Evolutionary conservation across 2,113 vertebrate genomes (phyloP).

Genomic region (Trachemys scripta): DNA sequence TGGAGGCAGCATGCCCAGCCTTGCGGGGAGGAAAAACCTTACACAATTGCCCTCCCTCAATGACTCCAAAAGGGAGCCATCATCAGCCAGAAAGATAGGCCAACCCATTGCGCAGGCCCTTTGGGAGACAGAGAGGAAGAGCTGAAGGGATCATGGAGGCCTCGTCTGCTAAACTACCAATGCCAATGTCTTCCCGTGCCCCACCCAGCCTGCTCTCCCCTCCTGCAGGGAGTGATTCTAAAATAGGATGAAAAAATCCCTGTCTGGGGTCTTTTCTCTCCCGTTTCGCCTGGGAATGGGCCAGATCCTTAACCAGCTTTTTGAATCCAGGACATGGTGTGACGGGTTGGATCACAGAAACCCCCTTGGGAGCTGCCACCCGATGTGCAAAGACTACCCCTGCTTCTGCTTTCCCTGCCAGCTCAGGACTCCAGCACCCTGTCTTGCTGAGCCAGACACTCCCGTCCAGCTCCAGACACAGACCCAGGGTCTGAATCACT

Average conservation of each 20-base stretch:
- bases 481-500: no score
- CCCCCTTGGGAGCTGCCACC: no score
- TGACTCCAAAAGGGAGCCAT: not conserved
- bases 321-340: not conserved
- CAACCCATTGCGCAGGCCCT: not conserved
- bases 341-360: no score
- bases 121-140: not conserved
- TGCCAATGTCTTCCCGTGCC: accelerated
- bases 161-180: not conserved
- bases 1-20: accelerated
- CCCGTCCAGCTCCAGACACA: no score
- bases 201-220: not conserved
- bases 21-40: not conserved
- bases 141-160: not conserved
- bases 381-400: no score
- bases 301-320: not conserved
- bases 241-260: no score
- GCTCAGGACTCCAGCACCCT: no score
- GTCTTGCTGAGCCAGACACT: no score
- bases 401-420: no score
- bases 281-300: accelerated
- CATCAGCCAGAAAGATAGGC: not conserved
- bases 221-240: not conserved
- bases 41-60: not conserved
- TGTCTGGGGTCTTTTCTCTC: accelerated